phyloP scores from a whole-genome alignment of 2,797 vertebrate genomes.

The Syngnathus rostellatus region DNA sequence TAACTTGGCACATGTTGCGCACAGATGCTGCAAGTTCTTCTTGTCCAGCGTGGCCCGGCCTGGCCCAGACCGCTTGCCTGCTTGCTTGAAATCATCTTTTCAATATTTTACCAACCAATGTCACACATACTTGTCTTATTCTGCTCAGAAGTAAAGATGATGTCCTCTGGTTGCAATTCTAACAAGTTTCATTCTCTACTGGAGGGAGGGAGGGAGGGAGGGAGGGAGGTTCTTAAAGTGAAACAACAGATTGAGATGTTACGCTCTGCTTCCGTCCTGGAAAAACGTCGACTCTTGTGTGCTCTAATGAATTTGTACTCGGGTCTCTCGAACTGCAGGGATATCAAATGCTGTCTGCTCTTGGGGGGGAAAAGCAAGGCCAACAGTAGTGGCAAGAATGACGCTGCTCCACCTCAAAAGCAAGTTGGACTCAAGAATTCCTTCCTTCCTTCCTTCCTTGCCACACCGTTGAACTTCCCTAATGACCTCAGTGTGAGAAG shows the following conservation, averaged over 20 bases:
- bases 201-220: no score
- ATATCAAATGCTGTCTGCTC: no score
- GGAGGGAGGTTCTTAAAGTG: background rate
- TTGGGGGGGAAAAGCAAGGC: no score
- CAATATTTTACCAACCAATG: background rate
- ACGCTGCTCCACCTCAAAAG: no score
- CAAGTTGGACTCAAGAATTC: no score
- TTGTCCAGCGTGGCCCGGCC: background rate
- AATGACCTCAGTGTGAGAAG: no score
- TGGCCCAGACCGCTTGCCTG: no score
- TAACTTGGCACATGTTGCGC: slow-evolving; percentile 10
- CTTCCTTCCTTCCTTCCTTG: no score
- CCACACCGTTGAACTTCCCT: no score
- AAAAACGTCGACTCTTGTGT: background rate
- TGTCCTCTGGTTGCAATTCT: background rate
- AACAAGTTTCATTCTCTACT: background rate
- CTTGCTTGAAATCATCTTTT: background rate
- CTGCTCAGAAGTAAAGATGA: background rate
- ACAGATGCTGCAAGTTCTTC: background rate
- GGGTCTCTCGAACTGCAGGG: no score
- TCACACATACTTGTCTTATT: no score
- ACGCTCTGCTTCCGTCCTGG: background rate
- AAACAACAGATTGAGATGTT: background rate
- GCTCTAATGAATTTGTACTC: background rate
- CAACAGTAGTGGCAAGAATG: no score